A percentile compares a stretch with the other conserved stretches of the same genome.
Evolutionary conservation across 2,797 vertebrate species (phyloP).

Genomic region (Siniperca undulata): DNA sequence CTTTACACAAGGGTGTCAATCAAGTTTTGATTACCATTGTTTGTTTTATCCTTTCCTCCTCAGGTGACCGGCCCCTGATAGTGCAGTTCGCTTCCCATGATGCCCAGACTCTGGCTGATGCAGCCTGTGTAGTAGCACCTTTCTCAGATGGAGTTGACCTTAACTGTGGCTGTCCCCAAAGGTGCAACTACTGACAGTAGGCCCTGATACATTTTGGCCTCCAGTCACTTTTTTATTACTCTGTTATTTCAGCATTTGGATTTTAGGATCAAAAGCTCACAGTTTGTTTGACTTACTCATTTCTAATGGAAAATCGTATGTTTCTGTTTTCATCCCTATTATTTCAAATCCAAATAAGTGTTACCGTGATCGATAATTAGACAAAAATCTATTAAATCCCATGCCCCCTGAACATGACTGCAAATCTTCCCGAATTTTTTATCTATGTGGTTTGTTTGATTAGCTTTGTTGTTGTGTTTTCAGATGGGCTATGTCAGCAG

Average conservation of each 20-base stretch:
- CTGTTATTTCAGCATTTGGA: not conserved
- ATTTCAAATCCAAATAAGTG: not conserved
- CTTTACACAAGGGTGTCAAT: not conserved
- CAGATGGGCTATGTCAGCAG: slow-evolving; percentile 96
- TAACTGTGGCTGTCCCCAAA: slow-evolving; percentile 98
- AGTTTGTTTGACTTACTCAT: not conserved
- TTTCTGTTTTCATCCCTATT: not conserved
- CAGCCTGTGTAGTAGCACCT: slow-evolving; percentile 90
- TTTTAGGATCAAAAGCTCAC: not conserved
- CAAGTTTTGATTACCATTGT: not conserved
- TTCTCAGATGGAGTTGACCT: slow-evolving; percentile 96
- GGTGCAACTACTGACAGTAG: slow-evolving; percentile 80
- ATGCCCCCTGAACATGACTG: not conserved
- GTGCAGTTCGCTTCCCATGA: slow-evolving; percentile 97
- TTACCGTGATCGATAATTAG: not conserved
- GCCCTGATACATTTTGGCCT: not conserved
- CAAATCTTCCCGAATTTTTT: not conserved
- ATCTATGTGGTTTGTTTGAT: not conserved
- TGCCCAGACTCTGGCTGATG: slow-evolving; percentile 92
- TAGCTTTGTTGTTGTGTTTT: slow-evolving; percentile 59
- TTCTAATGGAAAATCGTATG: not conserved
- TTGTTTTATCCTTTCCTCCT: not conserved
- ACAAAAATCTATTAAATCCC: not conserved
- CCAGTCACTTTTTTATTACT: not conserved
- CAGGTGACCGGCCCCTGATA: slow-evolving; percentile 94